Conservation (phyloP, 1,140 invertebrate genomes). For the Acromyrmex echinatior region DNA sequence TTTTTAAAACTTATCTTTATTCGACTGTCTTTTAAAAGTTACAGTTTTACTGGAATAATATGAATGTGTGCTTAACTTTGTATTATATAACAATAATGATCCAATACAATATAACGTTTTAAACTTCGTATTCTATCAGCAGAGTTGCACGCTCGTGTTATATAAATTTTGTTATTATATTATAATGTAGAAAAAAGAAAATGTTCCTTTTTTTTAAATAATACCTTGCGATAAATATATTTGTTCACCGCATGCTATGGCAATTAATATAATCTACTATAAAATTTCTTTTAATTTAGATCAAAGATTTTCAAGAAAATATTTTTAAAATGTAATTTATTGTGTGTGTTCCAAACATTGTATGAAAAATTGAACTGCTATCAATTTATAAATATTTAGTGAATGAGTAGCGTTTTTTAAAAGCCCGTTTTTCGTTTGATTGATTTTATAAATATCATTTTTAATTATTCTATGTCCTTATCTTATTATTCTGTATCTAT, state of each 20-base stretch:
- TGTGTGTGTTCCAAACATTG: neutral
- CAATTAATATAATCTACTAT: too few species aligned
- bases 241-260: neutral
- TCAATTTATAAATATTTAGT: neutral
- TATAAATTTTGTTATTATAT: neutral
- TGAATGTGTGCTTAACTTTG: neutral
- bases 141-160: neutral
- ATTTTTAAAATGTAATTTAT: neutral
- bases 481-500: too few species aligned
- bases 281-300: neutral
- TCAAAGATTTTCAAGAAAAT: neutral
- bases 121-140: neutral
- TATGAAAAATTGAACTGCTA: neutral
- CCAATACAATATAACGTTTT: neutral
- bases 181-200: neutral
- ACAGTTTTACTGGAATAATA: neutral
- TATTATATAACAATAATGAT: slow-evolving; percentile 15
- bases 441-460: neutral
- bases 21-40: neutral
- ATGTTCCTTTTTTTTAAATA: neutral
- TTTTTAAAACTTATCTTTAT: neutral
- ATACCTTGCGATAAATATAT: neutral
- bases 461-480: neutral
- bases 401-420: neutral
- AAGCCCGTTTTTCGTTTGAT: neutral